Conservation (phyloP, 2,888 invertebrate genomes). For the Schizotus pectinicornis region DNA sequence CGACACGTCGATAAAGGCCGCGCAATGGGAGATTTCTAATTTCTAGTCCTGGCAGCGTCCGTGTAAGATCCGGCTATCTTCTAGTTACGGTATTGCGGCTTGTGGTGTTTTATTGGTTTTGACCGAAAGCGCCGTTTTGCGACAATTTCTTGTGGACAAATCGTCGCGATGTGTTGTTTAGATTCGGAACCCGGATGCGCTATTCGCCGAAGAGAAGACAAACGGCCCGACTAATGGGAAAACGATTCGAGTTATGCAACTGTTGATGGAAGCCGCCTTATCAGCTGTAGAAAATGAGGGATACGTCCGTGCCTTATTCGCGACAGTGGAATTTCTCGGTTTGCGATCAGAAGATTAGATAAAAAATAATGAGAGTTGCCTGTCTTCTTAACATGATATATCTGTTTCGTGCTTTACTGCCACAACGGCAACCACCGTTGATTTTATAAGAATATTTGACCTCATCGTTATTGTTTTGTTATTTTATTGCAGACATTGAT, state of each 20-base stretch:
- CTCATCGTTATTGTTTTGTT: conserved; percentile 27
- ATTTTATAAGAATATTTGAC: conserved; percentile 29
- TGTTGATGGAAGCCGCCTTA: conserved; percentile 14
- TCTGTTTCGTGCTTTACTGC: conserved; percentile 30
- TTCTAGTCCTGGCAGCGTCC: too few relatives aligned
- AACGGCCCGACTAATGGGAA: conserved; percentile 1
- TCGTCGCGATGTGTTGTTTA: too few relatives aligned
- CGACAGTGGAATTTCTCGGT: conserved; percentile 29
- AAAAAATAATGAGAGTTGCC: conserved; percentile 26
- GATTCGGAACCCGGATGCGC: too few relatives aligned
- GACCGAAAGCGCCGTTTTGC: too few relatives aligned
- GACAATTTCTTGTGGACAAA: too few relatives aligned
- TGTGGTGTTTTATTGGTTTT: too few relatives aligned
- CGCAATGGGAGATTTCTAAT: too few relatives aligned
- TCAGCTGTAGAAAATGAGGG: conserved; percentile 21
- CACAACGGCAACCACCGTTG: conserved; percentile 26
- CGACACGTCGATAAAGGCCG: too few relatives aligned
- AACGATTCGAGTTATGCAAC: conserved; percentile 12
- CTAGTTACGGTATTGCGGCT: too few relatives aligned
- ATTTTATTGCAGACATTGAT: conserved; percentile 73
- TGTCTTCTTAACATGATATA: conserved; percentile 35
- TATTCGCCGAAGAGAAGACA: too few relatives aligned
- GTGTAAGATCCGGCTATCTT: too few relatives aligned
- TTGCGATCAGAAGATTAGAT: conserved; percentile 28
- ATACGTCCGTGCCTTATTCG: conserved; percentile 27